Evolutionary conservation across 2,797 vertebrate species (phyloP), one percentile per base, ranked within the genome.

Genomic region (Heliangelus exortis): DNA sequence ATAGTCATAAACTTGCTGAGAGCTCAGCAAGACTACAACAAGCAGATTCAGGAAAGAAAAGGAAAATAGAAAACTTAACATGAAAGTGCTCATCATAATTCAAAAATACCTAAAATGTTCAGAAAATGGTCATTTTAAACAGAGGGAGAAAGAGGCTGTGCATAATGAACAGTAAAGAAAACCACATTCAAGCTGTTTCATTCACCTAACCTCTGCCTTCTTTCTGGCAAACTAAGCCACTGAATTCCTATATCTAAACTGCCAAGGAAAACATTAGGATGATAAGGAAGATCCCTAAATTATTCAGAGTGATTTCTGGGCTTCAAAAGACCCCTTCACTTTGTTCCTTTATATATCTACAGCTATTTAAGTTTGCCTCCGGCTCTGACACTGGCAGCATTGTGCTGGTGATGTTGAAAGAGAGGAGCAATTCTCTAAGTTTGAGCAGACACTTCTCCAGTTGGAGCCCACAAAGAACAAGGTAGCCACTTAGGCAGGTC

Each of bases 291-390:
- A 85, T 72, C 45, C 58, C 73, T 95, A 93, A 96, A 96, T 97
- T 96, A 96, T 96, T 96, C 84, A 94, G 92, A 93, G 92, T 86
- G 87, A 89, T 91, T 92, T 88, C 95, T 91, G 76, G 74, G 80
- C 95, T 96, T 97, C 95, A 96, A 96, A 97, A 95, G 95, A 43
- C 53, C 92, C 74, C n/a, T 91, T 93, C 48, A 63, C 95, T 97
- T 96, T 97, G 93, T 96, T 97, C 95, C 92, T 95, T 94, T 92
- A 55, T 90, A 33, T 90, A 93, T 96, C 92, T 87, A 74, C 50
- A 88, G 91, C 80, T 86, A 90, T 86, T 93, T 96, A 92, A 90
- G 79, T 91, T 93, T 84, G 83, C 96, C 94, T 86, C 54, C 0
- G 10, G 91, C 89, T 95, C 94, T 88, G 93, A 96, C 87, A 93